These are phyloP conservation scores for Ictalurus furcatus DNA, from an alignment of 2,113 vertebrate genomes.

Conservation along the genomic window DNA sequence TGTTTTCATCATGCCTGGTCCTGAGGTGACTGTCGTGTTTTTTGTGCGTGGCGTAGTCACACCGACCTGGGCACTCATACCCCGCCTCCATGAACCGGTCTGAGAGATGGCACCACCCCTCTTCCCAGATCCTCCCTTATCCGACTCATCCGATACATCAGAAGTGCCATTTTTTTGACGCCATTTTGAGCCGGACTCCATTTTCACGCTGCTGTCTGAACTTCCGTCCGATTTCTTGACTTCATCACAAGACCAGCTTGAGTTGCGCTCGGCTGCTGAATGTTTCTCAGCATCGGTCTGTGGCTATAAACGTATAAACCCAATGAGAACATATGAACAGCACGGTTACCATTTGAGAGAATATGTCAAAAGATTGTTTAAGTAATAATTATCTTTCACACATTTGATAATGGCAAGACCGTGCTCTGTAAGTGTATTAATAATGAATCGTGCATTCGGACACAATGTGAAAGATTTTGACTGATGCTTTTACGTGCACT, in stretches of 20 bases:
- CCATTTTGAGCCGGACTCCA: constrained; percentile 86
- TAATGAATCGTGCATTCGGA: neutral
- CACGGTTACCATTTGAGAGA: neutral
- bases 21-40: constrained; percentile 68
- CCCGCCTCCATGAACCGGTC: constrained; percentile 94
- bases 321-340: neutral
- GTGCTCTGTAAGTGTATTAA: neutral
- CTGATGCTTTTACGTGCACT: neutral
- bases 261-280: constrained; percentile 77
- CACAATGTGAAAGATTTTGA: neutral
- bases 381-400: neutral
- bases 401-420: neutral
- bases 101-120: constrained; percentile 85
- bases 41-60: constrained; percentile 91
- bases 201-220: constrained; percentile 84
- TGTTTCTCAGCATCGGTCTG: constrained; percentile 95
- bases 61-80: constrained; percentile 95
- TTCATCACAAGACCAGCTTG: constrained; percentile 86
- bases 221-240: constrained; percentile 86
- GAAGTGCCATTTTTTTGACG: constrained; percentile 81
- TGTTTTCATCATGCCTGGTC: constrained; percentile 75
- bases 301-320: constrained; percentile 50
- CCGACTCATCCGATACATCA: constrained; percentile 91
- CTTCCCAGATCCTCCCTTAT: constrained; percentile 87
- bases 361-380: neutral